phyloP scores from a whole-genome alignment of 2,888 invertebrate species.

The Theretra japonica region DNA sequence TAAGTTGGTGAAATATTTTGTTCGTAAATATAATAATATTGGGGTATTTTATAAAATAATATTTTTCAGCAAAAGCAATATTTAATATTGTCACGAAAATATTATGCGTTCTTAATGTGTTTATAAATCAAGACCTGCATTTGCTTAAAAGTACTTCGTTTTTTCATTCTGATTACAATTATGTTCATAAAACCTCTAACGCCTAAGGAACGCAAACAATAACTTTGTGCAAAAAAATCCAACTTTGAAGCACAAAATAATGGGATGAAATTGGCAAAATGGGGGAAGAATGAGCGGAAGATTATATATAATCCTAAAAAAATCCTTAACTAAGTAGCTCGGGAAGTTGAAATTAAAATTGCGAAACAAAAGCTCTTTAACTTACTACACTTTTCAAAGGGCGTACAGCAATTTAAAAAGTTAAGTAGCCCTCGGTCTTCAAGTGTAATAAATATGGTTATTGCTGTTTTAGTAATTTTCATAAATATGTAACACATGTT shows the following conservation, averaged over 20 bases:
- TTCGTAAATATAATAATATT: too few species aligned
- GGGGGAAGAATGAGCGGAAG: background rate
- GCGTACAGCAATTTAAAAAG: slow-evolving; percentile 39
- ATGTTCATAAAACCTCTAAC: background rate
- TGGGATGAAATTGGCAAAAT: background rate
- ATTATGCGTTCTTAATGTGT: too few species aligned
- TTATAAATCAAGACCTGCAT: too few species aligned
- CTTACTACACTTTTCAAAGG: slow-evolving; percentile 38
- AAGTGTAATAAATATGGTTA: background rate
- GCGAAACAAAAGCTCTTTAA: slow-evolving; percentile 35
- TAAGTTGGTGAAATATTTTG: too few species aligned
- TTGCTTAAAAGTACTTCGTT: too few species aligned
- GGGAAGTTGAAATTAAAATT: slow-evolving; percentile 40
- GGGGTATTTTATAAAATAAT: too few species aligned
- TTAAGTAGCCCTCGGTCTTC: slow-evolving; percentile 28
- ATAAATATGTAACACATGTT: slow-evolving; percentile 21
- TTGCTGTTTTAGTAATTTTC: background rate
- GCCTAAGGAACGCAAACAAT: background rate
- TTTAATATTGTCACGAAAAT: too few species aligned
- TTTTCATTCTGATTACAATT: too few species aligned
- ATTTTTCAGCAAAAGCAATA: too few species aligned
- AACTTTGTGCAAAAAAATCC: background rate
- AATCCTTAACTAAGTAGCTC: slow-evolving; percentile 12
- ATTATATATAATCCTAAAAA: slow-evolving; percentile 15
- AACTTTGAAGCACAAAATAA: background rate